phyloP scores from a whole-genome alignment of 2,888 invertebrate species.

The Spodoptera littoralis region DNA sequence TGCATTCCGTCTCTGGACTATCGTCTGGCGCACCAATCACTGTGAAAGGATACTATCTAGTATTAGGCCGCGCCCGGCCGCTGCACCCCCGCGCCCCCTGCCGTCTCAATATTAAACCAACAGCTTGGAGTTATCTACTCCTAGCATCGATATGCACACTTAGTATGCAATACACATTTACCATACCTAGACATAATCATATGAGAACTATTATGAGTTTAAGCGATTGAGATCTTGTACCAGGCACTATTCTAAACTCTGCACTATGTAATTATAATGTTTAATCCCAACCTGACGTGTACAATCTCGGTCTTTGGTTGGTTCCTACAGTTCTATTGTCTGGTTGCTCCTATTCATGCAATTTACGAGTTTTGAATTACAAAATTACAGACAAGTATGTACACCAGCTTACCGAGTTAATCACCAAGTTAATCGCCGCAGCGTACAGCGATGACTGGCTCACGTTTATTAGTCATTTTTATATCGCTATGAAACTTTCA shows the following conservation, averaged over 20 bases:
- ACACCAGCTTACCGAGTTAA: conserved; percentile 1
- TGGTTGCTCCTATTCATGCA: no score
- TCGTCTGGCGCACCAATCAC: conserved; percentile 51
- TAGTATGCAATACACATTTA: not conserved
- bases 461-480: conserved; percentile 49
- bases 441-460: conserved; percentile 22
- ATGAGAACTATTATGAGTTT: no score
- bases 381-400: conserved; percentile 4
- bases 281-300: no score
- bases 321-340: no score
- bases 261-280: no score
- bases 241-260: no score
- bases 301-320: no score
- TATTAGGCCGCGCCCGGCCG: conserved; percentile 22
- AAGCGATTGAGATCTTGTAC: no score
- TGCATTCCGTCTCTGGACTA: conserved; percentile 35
- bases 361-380: not conserved
- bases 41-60: conserved; percentile 53
- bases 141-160: not conserved
- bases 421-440: conserved; percentile 8
- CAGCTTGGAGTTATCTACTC: conserved; percentile 11
- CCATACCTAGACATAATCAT: no score
- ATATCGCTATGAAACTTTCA: conserved; percentile 59
- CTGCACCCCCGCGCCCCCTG: not conserved
- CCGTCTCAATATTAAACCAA: conserved; percentile 25